Evolutionary conservation across 1,140 invertebrate species (phyloP).

Genomic region (Ylistrum balloti): DNA sequence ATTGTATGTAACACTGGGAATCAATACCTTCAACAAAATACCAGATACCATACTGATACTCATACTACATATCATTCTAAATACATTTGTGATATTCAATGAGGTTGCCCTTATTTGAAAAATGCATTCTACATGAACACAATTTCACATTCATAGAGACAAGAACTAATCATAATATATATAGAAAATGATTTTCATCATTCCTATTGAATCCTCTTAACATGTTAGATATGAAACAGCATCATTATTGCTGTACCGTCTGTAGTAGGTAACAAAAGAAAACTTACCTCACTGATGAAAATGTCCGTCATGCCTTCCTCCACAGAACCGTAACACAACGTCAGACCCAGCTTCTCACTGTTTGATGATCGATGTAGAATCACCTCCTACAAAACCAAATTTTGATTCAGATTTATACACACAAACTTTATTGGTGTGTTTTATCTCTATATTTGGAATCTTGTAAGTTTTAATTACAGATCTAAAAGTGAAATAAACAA

Average conservation of each 20-base stretch:
- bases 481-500: neutral
- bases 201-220: too few relatives aligned
- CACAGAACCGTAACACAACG: constrained; percentile 87
- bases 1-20: neutral
- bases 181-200: too few relatives aligned
- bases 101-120: neutral
- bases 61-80: neutral
- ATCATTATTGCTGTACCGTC: too few relatives aligned
- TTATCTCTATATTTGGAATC: neutral
- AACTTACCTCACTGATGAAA: constrained; percentile 87
- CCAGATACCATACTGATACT: neutral
- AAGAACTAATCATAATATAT: too few relatives aligned
- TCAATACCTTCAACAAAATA: neutral
- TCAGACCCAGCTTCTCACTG: constrained; percentile 87
- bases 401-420: neutral
- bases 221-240: too few relatives aligned
- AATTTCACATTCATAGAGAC: too few relatives aligned
- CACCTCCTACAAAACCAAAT: constrained; percentile 86
- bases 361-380: constrained; percentile 85
- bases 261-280: neutral
- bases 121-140: too few relatives aligned
- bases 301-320: constrained; percentile 86
- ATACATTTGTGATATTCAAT: neutral
- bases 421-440: neutral
- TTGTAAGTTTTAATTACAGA: neutral